A percentile compares a stretch with the other conserved stretches of the same genome.
These are phyloP conservation scores for Xylota segnis DNA, from an alignment of 2,888 invertebrate species.

Conservation along the genomic window DNA sequence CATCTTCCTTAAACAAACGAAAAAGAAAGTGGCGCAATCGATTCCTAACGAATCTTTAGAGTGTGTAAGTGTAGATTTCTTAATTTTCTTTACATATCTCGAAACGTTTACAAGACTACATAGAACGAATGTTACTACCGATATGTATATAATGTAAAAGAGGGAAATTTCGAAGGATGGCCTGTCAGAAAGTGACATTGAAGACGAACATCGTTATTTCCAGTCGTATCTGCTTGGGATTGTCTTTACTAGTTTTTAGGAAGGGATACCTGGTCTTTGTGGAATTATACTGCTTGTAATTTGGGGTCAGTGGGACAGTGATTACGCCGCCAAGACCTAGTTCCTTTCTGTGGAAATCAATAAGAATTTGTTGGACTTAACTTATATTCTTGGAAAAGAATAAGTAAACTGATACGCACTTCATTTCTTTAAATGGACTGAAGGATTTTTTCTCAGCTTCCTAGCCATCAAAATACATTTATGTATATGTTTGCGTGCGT, in stretches of 20 bases:
- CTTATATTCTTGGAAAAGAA: background rate
- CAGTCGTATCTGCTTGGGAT: too few species aligned
- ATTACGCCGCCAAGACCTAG: too few species aligned
- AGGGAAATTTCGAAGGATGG: background rate
- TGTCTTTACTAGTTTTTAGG: too few species aligned
- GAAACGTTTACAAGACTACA: background rate
- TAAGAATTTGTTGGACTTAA: background rate
- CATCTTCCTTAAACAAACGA: conserved; percentile 14
- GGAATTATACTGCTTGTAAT: too few species aligned
- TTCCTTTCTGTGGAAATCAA: background rate
- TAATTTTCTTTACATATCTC: background rate
- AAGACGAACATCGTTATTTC: too few species aligned
- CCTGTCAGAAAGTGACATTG: too few species aligned
- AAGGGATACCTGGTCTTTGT: too few species aligned
- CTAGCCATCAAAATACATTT: background rate
- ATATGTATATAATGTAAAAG: too few species aligned
- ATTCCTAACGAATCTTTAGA: background rate
- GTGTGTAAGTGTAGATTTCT: conserved; percentile 15
- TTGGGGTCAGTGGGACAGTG: too few species aligned
- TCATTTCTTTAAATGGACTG: background rate
- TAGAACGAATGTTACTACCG: background rate
- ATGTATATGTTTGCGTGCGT: too few species aligned
- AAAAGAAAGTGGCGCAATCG: conserved; percentile 21
- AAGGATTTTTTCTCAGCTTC: background rate
- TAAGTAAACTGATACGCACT: background rate